phyloP scores from a whole-genome alignment of 2,113 vertebrate species.

The Limnothrissa miodon region DNA sequence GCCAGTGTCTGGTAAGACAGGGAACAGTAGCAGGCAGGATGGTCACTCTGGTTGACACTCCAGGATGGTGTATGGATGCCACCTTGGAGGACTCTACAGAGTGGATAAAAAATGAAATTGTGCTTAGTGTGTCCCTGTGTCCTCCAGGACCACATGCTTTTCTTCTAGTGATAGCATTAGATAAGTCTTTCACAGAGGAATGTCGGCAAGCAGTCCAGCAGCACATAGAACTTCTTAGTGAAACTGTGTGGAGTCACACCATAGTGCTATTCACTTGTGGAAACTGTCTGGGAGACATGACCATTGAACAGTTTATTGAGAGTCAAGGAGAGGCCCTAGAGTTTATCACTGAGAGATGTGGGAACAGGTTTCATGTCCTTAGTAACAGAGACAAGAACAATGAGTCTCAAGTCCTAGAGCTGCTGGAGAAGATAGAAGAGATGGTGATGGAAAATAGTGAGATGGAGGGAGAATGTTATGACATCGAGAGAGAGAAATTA shows the following conservation, averaged over 20 bases:
- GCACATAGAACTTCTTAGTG: slow-evolving; percentile 46
- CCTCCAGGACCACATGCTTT: too few relatives aligned
- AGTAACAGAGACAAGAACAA: background rate
- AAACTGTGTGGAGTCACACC: slow-evolving; percentile 2
- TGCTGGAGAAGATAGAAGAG: background rate
- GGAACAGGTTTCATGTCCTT: background rate
- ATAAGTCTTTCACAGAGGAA: slow-evolving; percentile 37
- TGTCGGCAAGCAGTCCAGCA: slow-evolving; percentile 33
- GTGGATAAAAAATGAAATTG: background rate
- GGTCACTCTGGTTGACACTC: too few relatives aligned
- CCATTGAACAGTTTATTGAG: background rate
- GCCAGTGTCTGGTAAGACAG: background rate
- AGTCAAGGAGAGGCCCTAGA: background rate
- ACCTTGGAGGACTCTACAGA: background rate
- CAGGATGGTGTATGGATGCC: too few relatives aligned
- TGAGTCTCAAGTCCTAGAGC: background rate
- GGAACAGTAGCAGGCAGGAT: too few relatives aligned
- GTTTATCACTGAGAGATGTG: background rate
- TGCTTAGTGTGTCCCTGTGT: too few relatives aligned
- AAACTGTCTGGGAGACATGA: background rate
- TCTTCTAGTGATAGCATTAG: slow-evolving; percentile 46
- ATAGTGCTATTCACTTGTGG: background rate
- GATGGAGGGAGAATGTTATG: background rate
- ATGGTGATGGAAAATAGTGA: background rate
- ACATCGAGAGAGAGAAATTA: background rate